Base-by-base conservation (phyloP, 2,797 vertebrate genomes). In the Trichosurus vulpecula region DNA sequence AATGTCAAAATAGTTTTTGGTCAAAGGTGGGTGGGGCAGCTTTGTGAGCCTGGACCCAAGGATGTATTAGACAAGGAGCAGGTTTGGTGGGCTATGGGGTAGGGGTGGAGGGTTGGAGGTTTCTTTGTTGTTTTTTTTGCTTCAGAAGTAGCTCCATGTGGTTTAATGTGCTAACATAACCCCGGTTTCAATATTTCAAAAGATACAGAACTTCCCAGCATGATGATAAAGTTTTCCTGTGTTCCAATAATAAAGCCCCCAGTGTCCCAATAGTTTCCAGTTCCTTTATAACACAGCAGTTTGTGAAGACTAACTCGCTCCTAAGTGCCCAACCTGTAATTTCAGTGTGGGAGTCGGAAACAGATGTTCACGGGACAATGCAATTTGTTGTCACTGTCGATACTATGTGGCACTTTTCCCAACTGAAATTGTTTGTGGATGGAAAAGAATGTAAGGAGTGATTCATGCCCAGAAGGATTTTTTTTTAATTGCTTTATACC, bases 321-420 rank as follows among this genome's bases (percentile, higher is more conserved):
- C 97, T 96, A 97, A 98, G 96, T 97, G 95, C 97, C 94, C 96
- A 95, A 97, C 97, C 97, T 97, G 97, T 98, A 98, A 27, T 97
- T 98, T 98, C 98, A 98, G 98, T 97, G 98, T 98, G 98, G 97
- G 98, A 98, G 98, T 98, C 98, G 99, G 99, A 99, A 99, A 99
- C 99, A 99, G 99, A 99, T 99, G 99, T 98, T 98, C 98, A 90
- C 27, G 0, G 90, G 98, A 99, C 99, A 99, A 99, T 99, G 97
- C 98, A 97, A 98, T 98, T 98, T 98, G 98, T 98, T 99, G 98
- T 98, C 98, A 98, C 98, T 97, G 98, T 98, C 97, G 95, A 98
- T 98, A 98, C 98, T 98, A 95, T 56, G 96, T 98, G 98, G 98
- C 98, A 98, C 96, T 97, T 97, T 98, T 99, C 98, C 99, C 98